Base-by-base conservation (phyloP, 1,140 invertebrate species). In the Eubasilissa regina region DNA sequence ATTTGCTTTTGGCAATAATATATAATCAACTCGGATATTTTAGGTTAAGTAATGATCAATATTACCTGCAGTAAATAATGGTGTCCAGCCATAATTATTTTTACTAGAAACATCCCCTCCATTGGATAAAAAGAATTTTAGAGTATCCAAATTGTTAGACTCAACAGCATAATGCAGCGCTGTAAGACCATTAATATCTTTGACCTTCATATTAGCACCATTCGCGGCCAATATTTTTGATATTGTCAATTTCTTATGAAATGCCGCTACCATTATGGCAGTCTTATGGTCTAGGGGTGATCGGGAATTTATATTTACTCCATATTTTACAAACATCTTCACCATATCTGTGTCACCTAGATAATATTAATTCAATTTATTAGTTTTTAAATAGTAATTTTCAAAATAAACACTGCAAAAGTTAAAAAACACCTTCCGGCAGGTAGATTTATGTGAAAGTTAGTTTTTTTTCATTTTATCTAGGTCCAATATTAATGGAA, bases 151-250 rank as follows among this genome's bases (percentile, higher is more conserved):
- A 74, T 83, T 83, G 81, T 87, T 83, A 0, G 89, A 88, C 84
- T 90, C 89, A 0, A 89, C 89, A 4, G 90, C 90, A 79, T 88
- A 88, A 84, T 91, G 90, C 62, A 91, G 84, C 3, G 87, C 81
- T 12, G 86, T 87, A 0, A 90, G 84, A 0, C 84, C 84, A 74
- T 88, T 89, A 3, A 84, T 78, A 73, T 89, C 89, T 0, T 82
- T 83, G 11, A 80, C 86, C 60, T 73, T 73, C 47, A 73, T 19
- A 55, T 55, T 19, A 15, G 68, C 68, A 3, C 68, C 68, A 9
- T 55, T 12, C 58, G n/a, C 12, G n/a, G 21, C 3, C 15, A 70
- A n/a, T 7, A 74, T 19, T 48, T 55, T 35, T 6, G 55, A 66
- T 25, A 68, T 53, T n/a, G 60, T n/a, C 1, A 72, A 25, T 19